Evolutionary conservation across 2,888 invertebrate genomes (phyloP).

Genomic region (Athrips mouffetella): DNA sequence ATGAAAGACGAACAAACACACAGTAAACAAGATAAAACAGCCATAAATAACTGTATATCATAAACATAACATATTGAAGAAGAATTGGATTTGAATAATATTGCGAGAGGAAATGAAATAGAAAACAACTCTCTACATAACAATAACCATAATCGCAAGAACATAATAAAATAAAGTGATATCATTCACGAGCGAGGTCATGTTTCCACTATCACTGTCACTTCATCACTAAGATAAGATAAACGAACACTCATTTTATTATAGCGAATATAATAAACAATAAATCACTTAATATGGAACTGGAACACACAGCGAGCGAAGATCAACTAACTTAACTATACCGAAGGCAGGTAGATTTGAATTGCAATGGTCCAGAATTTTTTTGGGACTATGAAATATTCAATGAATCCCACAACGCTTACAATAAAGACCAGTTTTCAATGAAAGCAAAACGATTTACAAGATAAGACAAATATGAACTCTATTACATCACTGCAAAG

Average conservation of each 20-base stretch:
- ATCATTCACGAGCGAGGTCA: constrained; percentile 1
- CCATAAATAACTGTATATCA: too few species aligned
- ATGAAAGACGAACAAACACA: too few species aligned
- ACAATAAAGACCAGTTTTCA: constrained; percentile 25
- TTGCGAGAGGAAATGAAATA: too few species aligned
- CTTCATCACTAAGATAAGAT: not conserved
- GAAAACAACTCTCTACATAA: not conserved
- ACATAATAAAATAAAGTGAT: constrained; percentile 8
- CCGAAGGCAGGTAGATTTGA: constrained; percentile 19
- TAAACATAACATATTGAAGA: too few species aligned
- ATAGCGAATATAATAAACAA: constrained; percentile 14
- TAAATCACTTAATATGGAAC: constrained; percentile 33
- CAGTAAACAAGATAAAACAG: too few species aligned
- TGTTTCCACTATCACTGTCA: not conserved
- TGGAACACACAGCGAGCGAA: constrained; percentile 22
- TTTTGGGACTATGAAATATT: not conserved
- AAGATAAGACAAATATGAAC: not conserved
- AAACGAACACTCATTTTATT: not conserved
- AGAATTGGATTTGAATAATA: too few species aligned
- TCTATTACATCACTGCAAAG: not conserved
- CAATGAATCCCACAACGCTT: constrained; percentile 25
- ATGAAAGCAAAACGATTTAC: constrained; percentile 6
- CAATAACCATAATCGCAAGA: constrained; percentile 2
- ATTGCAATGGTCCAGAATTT: constrained; percentile 11
- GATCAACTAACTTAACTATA: constrained; percentile 28